phyloP scores from a whole-genome alignment of 92 coral and sea anemone species.

The Palythoa grandis region DNA sequence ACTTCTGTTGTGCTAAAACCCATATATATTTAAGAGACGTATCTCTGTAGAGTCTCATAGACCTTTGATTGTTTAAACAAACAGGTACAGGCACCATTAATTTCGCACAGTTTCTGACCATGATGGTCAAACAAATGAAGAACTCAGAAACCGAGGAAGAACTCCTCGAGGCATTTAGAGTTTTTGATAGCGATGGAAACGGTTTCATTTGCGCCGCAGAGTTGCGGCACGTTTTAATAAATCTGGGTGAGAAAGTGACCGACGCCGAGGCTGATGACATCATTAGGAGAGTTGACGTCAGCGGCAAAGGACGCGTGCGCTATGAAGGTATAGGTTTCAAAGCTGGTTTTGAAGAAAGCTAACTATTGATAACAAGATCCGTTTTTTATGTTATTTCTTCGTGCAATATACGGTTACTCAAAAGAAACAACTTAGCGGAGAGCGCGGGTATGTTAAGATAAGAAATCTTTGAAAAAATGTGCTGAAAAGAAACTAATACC shows the following conservation, averaged over 20 bases:
- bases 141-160: constrained; percentile 73
- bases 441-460: no score
- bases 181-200: constrained; percentile 86
- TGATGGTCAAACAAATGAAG: constrained; percentile 69
- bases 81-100: constrained; percentile 12
- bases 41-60: not conserved
- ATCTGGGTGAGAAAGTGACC: constrained; percentile 76
- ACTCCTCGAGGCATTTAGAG: constrained; percentile 80
- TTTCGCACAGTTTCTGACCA: constrained; percentile 80
- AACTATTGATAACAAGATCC: not conserved
- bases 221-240: constrained; percentile 80
- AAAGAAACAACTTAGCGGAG: no score
- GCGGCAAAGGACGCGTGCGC: constrained; percentile 5
- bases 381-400: not conserved
- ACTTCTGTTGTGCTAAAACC: no score
- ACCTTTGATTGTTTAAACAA: not conserved
- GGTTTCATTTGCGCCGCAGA: constrained; percentile 80
- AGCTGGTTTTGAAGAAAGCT: no score
- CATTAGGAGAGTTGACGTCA: constrained; percentile 54
- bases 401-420: not conserved
- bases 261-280: constrained; percentile 83
- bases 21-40: no score
- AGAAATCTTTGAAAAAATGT: no score
- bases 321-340: not conserved
- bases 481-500: no score